Percentiles rank a stretch among this genome's conserved stretches.
These are phyloP conservation scores for Camelus bactrianus DNA, from an alignment of 2,113 vertebrate genomes.

Conservation along the genomic window DNA sequence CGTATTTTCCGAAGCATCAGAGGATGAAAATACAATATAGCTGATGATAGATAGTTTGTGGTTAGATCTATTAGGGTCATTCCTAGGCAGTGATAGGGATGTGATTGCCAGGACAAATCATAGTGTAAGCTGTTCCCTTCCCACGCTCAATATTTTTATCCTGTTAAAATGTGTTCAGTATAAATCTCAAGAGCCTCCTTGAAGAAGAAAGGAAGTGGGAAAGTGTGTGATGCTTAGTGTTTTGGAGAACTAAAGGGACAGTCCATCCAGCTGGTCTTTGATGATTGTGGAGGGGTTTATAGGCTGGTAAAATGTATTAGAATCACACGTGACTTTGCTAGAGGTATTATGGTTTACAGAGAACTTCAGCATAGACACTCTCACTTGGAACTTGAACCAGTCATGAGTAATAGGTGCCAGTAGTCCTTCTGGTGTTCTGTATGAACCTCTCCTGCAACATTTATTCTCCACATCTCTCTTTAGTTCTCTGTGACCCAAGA, in stretches of 20 bases:
- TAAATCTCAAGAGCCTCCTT: neutral
- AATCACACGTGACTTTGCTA: neutral
- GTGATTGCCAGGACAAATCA: neutral
- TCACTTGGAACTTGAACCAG: neutral
- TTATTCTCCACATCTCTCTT: neutral
- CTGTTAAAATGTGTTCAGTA: neutral
- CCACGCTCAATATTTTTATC: neutral
- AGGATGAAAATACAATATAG: constrained; percentile 7
- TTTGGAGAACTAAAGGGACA: neutral
- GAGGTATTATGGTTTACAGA: neutral
- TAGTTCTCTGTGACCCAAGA: neutral
- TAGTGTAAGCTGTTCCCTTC: neutral
- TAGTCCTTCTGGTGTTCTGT: no score
- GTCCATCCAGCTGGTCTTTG: neutral
- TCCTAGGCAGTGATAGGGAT: neutral
- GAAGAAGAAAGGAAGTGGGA: neutral
- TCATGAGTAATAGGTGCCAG: neutral
- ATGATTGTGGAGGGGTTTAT: neutral
- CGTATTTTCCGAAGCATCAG: neutral
- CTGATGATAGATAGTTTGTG: constrained; percentile 1
- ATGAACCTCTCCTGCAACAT: neutral
- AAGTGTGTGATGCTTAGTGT: neutral
- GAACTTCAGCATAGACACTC: neutral
- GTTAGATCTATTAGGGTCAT: neutral
- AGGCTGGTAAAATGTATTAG: neutral